Evolutionary conservation across 37 sponge, comb jelly and placozoan species (phyloP), one percentile per base, ranked within the genome.

Genomic region (Haliclona indistincta): DNA sequence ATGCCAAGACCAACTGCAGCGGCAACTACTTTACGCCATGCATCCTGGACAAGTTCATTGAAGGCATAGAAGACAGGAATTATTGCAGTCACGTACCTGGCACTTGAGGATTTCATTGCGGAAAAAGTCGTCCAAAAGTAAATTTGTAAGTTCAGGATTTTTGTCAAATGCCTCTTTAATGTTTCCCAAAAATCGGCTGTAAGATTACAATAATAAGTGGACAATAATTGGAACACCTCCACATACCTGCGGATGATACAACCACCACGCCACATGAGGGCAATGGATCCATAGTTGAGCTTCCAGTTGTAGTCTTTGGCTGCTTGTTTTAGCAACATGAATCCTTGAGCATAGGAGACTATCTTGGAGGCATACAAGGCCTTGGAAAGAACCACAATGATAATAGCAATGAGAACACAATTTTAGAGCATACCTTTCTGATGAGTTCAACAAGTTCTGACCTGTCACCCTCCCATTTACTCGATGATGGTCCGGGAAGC

Each of bases 301-400:
- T 81, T 85, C 98, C 98, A 97, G 62, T 38, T 51, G 68, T 87
- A 91, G 15, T 56, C 78, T 70, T 88, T 84, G 38, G 98, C 95
- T 25, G 95, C 98, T 43, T 94, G 81, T 13, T 85, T 81, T 79
- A 97, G 75, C 81, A 97, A 64, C 98, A 97, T 97, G 83, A 97
- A 97, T 25, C 98, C 98, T 55, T 97, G 98, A 22, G 98, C 98
- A 70, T 97, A 97, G 38, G 94, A 94, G 32, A 97, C 72, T 45
- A 97, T 97, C 88, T 97, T 97, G 64, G 89, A 88, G 60, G 98
- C 98, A 75, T 97, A 97, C 43, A 97, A 84, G 73, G 98, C 98
- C 81, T 97, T 7, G n/a, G 23, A 36, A 32, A 38, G 44, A 68
- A 68, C 25, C n/a, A n/a, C n/a, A n/a, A n/a, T n/a, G n/a, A n/a